Evolutionary conservation across 2,113 vertebrate species (phyloP), one percentile per base, ranked within the genome.

Genomic region (Trogon surrucura): DNA sequence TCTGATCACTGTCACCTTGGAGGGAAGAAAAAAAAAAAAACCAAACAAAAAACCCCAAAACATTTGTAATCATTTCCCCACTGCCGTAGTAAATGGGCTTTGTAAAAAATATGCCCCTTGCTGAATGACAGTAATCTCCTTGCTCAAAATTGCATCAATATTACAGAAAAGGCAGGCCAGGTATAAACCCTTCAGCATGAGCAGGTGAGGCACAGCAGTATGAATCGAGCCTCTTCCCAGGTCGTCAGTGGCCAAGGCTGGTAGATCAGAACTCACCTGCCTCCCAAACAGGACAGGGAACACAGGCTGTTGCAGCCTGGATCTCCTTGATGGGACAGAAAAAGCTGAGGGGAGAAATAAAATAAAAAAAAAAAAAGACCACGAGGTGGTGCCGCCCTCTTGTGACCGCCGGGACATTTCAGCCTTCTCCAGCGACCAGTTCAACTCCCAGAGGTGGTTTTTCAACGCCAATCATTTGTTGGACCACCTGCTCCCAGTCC

Each of bases 371-470:
- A 20, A 2, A 17, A 15, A 10, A 3, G 53, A 22, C 25, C 0
- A 48, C 41, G 26, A 32, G 45, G 94, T 32, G 67, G 1, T 94
- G 94, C 88, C 26, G 88, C 95, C 96, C 96, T 88, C 96, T 91
- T 32, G 82, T 80, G 95, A 82, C 50, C 48, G 2, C 5, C 2
- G 2, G 64, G 62, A 27, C 45, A 1, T 3, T 22, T 7, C 14
- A 65, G 27, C n/a, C 17, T 13, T 20, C n/a, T 32, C 34, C 69
- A 25, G 17, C 41, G 41, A 13, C 13, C 41, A 41, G 41, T 41
- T 41, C 41, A 41, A 13, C 41, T 41, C 41, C 41, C 61, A 4
- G 10, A 5, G 27, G 9, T 1, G 36, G 36, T 0, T 34, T 30
- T 14, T 15, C 29, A 44, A 4, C 27, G 5, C 27, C 18, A 17